Conservation (phyloP, 1,140 invertebrate species). For the Lordiphosa stackelbergi region DNA sequence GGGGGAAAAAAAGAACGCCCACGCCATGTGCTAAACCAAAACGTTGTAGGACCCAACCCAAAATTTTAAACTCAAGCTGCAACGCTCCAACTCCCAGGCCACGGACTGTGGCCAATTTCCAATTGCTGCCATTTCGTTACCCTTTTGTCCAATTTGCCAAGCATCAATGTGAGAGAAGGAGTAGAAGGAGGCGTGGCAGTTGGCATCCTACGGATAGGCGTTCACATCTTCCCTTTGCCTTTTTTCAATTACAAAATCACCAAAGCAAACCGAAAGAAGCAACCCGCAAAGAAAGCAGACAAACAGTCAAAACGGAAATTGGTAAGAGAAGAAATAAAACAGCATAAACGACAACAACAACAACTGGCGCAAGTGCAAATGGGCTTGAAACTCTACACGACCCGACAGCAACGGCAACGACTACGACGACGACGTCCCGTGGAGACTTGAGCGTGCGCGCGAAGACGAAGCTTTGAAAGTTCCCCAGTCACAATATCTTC, state of each 20-base stretch:
- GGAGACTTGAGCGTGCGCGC: slow-evolving; percentile 23
- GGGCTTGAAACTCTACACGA: slow-evolving; percentile 51
- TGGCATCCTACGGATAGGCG: slow-evolving; percentile 29
- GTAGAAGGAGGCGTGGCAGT: slow-evolving; percentile 22
- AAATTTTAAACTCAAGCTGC: slow-evolving; percentile 12
- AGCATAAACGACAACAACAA: slow-evolving; percentile 32
- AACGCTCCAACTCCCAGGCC: slow-evolving; percentile 2
- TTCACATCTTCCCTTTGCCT: slow-evolving; percentile 28
- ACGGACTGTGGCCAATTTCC: slow-evolving; percentile 54
- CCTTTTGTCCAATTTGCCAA: slow-evolving; percentile 64
- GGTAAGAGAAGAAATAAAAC: slow-evolving; percentile 51
- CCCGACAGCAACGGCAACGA: neutral
- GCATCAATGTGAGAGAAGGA: slow-evolving; percentile 33
- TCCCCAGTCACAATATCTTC: slow-evolving; percentile 47
- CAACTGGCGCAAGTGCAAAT: slow-evolving; percentile 70
- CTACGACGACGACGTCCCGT: slow-evolving; percentile 18
- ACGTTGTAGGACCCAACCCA: slow-evolving; percentile 36
- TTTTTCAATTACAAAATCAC: slow-evolving; percentile 67
- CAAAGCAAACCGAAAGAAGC: slow-evolving; percentile 38
- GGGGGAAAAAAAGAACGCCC: slow-evolving; percentile 39
- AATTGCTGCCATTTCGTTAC: slow-evolving; percentile 65
- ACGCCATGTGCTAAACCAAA: slow-evolving; percentile 44
- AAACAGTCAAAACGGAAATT: slow-evolving; percentile 64
- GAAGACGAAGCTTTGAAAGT: slow-evolving; percentile 40
- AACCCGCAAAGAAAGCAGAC: slow-evolving; percentile 40